phyloP scores from a whole-genome alignment of 2,888 invertebrate genomes.

The Sthenelais limicola region DNA sequence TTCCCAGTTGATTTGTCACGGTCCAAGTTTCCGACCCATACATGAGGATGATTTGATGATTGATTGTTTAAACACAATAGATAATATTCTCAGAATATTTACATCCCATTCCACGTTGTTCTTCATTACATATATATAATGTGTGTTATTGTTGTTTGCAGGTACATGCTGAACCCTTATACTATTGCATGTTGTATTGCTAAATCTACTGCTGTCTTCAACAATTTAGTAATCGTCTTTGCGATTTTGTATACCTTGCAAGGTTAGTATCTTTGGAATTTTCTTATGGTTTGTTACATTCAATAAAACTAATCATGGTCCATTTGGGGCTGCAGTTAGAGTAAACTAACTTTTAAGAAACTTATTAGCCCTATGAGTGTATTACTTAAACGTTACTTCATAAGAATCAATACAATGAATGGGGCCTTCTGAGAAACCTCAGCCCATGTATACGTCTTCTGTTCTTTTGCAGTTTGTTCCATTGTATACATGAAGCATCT shows the following conservation, averaged over 20 bases:
- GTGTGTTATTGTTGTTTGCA: constrained; percentile 26
- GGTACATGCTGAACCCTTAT: constrained; percentile 77
- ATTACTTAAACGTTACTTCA: no score
- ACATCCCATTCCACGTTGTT: background rate
- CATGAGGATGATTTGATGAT: background rate
- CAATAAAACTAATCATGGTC: background rate
- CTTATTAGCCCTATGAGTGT: no score
- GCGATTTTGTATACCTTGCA: constrained; percentile 79
- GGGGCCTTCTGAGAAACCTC: no score
- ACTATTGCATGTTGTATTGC: constrained; percentile 89
- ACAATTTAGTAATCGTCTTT: constrained; percentile 85
- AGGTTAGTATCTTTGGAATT: constrained; percentile 8
- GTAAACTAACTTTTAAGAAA: no score
- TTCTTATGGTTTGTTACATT: no score
- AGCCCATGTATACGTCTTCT: no score
- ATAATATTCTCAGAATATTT: background rate
- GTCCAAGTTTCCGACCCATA: no score
- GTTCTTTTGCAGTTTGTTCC: no score
- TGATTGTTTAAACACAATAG: background rate
- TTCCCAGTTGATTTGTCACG: no score
- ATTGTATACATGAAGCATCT: no score
- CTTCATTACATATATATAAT: background rate
- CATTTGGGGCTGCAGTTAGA: no score
- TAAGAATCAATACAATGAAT: no score
- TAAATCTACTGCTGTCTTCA: constrained; percentile 90